Percentiles rank a stretch among this genome's conserved stretches.
phyloP scores from a whole-genome alignment of 2,113 vertebrate genomes.

The Eupsittula cactorum region DNA sequence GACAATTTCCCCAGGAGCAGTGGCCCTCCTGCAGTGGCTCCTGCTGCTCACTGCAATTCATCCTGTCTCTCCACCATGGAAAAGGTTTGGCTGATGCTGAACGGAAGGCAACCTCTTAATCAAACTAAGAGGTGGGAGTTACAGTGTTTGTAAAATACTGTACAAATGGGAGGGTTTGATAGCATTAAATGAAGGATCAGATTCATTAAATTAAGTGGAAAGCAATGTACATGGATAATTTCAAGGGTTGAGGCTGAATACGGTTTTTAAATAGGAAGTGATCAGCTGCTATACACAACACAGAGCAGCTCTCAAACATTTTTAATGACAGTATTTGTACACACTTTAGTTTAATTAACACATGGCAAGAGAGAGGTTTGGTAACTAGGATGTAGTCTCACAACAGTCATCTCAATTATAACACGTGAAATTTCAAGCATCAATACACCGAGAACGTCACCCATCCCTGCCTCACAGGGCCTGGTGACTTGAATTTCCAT shows the following conservation, averaged over 20 bases:
- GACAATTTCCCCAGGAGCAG: neutral
- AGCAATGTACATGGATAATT: conserved; percentile 58
- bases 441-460: neutral
- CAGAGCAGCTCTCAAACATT: conserved; percentile 59
- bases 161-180: conserved; percentile 57
- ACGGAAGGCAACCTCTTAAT: conserved; percentile 37
- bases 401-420: conserved; percentile 38
- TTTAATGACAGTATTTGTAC: conserved; percentile 68
- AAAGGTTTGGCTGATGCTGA: neutral
- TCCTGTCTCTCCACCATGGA: neutral
- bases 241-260: conserved; percentile 55
- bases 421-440: conserved; percentile 30
- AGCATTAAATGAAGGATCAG: conserved; percentile 56
- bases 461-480: neutral
- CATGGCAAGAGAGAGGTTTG: conserved; percentile 43
- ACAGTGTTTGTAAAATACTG: conserved; percentile 37
- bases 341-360: conserved; percentile 68
- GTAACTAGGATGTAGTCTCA: conserved; percentile 57
- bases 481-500: neutral
- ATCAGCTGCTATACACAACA: conserved; percentile 47
- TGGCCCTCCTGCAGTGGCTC: neutral
- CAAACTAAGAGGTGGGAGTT: conserved; percentile 28
- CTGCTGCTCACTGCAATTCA: neutral
- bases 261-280: conserved; percentile 54
- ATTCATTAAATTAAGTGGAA: conserved; percentile 71